Evolutionary conservation across 1,140 invertebrate species (phyloP).

Genomic region (Lordiphosa collinella): DNA sequence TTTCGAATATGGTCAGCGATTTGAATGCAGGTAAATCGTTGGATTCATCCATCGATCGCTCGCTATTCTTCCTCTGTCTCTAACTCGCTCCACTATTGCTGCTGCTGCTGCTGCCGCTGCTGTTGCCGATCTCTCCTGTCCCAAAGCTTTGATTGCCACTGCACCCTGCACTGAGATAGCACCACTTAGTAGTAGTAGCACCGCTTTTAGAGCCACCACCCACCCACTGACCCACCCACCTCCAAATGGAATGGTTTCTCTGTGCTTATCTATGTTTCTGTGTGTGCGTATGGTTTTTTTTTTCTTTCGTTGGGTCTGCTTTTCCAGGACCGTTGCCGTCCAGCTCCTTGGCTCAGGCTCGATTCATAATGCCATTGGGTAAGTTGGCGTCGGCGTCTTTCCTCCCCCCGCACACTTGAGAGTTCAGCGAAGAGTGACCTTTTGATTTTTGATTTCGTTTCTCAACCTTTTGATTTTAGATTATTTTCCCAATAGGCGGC

Average conservation of each 20-base stretch:
- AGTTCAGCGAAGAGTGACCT: constrained; percentile 1
- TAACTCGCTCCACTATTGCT: constrained; percentile 21
- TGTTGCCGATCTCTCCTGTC: constrained; percentile 3
- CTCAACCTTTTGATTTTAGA: constrained; percentile 62
- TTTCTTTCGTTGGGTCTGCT: constrained; percentile 16
- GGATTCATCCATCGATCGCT: constrained; percentile 16
- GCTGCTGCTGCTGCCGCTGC: constrained; percentile 20
- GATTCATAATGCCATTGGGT: constrained; percentile 76
- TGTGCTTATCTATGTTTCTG: constrained; percentile 45
- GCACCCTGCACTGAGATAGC: constrained; percentile 22
- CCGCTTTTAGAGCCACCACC: constrained; percentile 51
- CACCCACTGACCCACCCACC: constrained; percentile 7
- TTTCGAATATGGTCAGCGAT: constrained; percentile 96
- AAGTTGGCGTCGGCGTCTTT: constrained; percentile 43
- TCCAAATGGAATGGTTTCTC: constrained; percentile 43
- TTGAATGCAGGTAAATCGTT: constrained; percentile 90
- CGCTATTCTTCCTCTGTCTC: constrained; percentile 9
- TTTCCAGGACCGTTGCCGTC: constrained; percentile 40
- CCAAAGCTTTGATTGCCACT: constrained; percentile 40
- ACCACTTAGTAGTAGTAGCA: constrained; percentile 35
- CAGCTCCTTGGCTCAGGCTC: constrained; percentile 51
- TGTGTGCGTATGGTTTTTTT: constrained; percentile 41
- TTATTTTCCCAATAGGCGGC: constrained; percentile 78
- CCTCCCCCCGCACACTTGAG: background rate
- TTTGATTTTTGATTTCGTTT: constrained; percentile 31